Evolutionary conservation across 2,888 invertebrate species (phyloP), one percentile per base, ranked within the genome.

Genomic region (Drosophila rubida): DNA sequence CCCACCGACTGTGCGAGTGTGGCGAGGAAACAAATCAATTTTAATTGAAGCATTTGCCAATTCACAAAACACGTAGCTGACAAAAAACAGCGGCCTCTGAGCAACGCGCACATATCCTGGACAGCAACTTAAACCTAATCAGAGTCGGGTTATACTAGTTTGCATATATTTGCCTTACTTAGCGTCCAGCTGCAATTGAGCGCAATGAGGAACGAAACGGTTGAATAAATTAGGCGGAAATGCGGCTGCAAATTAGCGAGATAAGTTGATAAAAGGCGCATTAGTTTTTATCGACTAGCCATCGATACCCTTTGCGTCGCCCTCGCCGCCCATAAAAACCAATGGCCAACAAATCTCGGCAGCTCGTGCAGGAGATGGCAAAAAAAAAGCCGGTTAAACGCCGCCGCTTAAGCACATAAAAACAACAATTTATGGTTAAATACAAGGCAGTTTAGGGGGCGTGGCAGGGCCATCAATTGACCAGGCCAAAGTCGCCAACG

Each of bases 21-120:
- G 63, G 67, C 25, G 37, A 51, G 72, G 59, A 67, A 70, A 79
- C 83, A 83, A 86, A 86, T 81, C 83, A 86, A 77, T 80, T 80
- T 83, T 83, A 86, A 81, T 86, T 86, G 80, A 77, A 74, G 70
- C 73, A 69, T 62, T 75, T 61, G 46, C 42, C 58, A 63, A 76
- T 57, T 58, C 50, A 53, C 66, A 73, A 67, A 72, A 75, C 70
- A 65, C 58, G 54, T 70, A 27, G 9, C 49, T 54, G 57, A 51
- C 16, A 48, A 54, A 42, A 27, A 35, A 14, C 2, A 13, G 1
- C 30, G 30, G 30, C 11, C 3, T 11, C n/a, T 32, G n/a, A 11
- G 11, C n/a, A 32, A 32, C 32, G 32, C 1, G n/a, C 4, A 32
- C 32, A 25, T 25, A 7, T 4, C 7, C 25, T n/a, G n/a, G n/a